Percentiles rank a stretch among this genome's conserved stretches.
These are phyloP conservation scores for Cosmorhoe ocellata DNA, from an alignment of 2,888 invertebrate species.

Conservation along the genomic window DNA sequence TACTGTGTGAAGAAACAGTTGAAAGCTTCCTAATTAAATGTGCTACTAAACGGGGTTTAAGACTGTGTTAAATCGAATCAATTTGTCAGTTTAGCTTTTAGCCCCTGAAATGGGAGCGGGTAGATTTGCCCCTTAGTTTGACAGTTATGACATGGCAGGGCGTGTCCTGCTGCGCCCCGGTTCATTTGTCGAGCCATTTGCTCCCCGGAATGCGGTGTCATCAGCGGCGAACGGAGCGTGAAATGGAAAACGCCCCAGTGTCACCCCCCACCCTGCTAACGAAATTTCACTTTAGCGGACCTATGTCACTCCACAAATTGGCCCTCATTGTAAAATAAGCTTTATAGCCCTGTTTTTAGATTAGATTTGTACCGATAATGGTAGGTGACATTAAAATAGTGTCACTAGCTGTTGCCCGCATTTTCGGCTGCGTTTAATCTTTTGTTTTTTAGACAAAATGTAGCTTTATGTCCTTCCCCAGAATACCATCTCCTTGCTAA, in stretches of 20 bases:
- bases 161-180: conserved; percentile 71
- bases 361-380: neutral
- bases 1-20: neutral
- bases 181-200: conserved; percentile 82
- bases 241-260: conserved; percentile 80
- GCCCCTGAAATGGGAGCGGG: conserved; percentile 38
- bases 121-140: conserved; percentile 50
- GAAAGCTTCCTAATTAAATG: neutral
- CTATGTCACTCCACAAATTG: conserved; percentile 26
- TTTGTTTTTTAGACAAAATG: no score
- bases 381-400: no score
- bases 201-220: conserved; percentile 78
- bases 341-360: neutral
- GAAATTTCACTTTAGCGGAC: conserved; percentile 57
- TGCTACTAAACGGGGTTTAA: conserved; percentile 13
- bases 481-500: no score
- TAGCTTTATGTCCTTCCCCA: no score
- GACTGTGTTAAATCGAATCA: conserved; percentile 59
- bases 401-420: no score
- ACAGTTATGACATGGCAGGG: conserved; percentile 77
- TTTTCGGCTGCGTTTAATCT: no score
- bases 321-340: conserved; percentile 7
- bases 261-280: conserved; percentile 69
- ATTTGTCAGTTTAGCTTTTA: conserved; percentile 59
- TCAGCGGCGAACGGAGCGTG: conserved; percentile 78